Evolutionary conservation across 2,113 vertebrate genomes (phyloP).

Genomic region (Podarcis raffonei): DNA sequence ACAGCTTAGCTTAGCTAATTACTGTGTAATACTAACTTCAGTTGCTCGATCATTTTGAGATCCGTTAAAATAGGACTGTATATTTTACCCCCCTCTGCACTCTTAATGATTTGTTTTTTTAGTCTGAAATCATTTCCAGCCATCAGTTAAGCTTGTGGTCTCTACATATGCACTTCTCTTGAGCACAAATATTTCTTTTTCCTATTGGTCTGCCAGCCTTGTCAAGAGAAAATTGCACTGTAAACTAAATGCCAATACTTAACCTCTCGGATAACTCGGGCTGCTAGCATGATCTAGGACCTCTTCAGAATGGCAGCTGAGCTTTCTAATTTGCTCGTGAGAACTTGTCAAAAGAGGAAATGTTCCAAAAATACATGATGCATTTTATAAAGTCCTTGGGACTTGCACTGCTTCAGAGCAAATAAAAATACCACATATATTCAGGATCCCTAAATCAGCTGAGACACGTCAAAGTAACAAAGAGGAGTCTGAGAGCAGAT

Average conservation of each 20-base stretch:
- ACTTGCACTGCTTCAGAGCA: background rate
- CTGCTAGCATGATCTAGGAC: slow-evolving; percentile 81
- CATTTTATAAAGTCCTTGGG: background rate
- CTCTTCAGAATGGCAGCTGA: slow-evolving; percentile 81
- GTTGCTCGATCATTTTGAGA: slow-evolving; percentile 80
- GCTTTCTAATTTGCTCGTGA: slow-evolving; percentile 78
- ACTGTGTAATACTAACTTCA: slow-evolving; percentile 78
- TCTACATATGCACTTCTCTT: slow-evolving; percentile 77
- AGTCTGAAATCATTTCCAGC: slow-evolving; percentile 96
- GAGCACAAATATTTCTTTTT: slow-evolving; percentile 90
- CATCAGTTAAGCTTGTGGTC: slow-evolving; percentile 83
- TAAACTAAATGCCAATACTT: slow-evolving; percentile 83
- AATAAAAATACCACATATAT: slow-evolving; percentile 2
- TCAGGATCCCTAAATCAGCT: background rate
- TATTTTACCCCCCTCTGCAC: slow-evolving; percentile 89
- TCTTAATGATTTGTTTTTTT: slow-evolving; percentile 94
- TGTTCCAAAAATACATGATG: slow-evolving; percentile 70
- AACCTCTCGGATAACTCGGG: slow-evolving; percentile 80
- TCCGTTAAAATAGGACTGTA: slow-evolving; percentile 91
- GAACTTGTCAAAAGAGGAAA: slow-evolving; percentile 72
- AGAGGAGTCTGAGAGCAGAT: too few species aligned
- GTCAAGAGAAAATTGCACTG: slow-evolving; percentile 88
- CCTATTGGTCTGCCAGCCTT: slow-evolving; percentile 88
- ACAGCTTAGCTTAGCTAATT: slow-evolving; percentile 72
- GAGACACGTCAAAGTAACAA: background rate